Evolutionary conservation across 2,113 vertebrate genomes (phyloP), one percentile per base, ranked within the genome.

Genomic region (Lasiurus borealis): DNA sequence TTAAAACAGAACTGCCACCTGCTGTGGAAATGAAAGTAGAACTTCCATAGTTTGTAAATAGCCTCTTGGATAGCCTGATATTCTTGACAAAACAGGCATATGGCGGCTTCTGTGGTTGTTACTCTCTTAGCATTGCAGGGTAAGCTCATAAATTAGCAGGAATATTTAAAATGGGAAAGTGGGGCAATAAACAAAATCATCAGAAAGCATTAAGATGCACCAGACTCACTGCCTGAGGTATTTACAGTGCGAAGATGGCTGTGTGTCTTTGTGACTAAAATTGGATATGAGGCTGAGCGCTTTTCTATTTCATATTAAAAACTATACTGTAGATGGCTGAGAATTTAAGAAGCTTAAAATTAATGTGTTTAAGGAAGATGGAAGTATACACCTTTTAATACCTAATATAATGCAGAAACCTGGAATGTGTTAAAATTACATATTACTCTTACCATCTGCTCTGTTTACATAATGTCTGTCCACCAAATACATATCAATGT

Each of bases 301-400:
- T 94, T 73, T 96, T 96, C 71, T 93, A 48, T 64, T 88, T 95
- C 40, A 92, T 73, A 59, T 52, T 44, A 77, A 69, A 87, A 96
- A 92, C 44, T 23, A 68, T 83, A 75, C 50, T 48, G 4, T 59
- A 84, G 78, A 50, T 46, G 7, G 36, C 68, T 73, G 16, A 69
- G 40, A 90, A 85, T 75, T 88, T 90, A 95, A 93, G 85, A 69
- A 95, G 75, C 81, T 94, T 96, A 84, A 93, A 90, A 88, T 88
- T 48, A 94, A 96, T 81, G 34, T 83, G 68, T 68, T 80, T 95
- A 66, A 89, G 69, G 8, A 77, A 91, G 89, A 83, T 62, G 88
- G 54, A 69, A 31, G 1, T 14, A 83, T 83, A 77, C 4, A 29
- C 15, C 9, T 90, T 96, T 95, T 91, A 96, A 95, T 93, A 78